Base-by-base conservation (phyloP, 1,140 invertebrate genomes). In the Acromyrmex charruanus region DNA sequence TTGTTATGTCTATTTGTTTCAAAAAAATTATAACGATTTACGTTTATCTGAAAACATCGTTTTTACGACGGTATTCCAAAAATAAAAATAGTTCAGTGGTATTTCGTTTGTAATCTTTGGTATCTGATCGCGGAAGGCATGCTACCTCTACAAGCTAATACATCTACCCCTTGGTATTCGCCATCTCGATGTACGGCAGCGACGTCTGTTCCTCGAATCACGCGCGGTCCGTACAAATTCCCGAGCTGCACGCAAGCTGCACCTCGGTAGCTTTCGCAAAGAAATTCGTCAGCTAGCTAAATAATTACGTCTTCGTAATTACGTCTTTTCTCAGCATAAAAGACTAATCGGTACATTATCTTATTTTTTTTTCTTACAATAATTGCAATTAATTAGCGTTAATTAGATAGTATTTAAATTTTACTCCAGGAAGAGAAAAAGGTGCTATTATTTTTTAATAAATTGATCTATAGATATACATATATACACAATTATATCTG, bases 171-270 rank as follows among this genome's bases (percentile, higher is more conserved):
- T 79, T 49, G 58, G 88, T 44, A 89, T 84, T 88, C 25, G 69
- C 74, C 75, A 81, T 90, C 88, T 90, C 85, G 89, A 90, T 75
- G 80, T 74, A 75, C 68, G 59, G 59, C 87, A 69, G 80, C 87
- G 80, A 85, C 89, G 88, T 87, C 69, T 81, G 86, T 90, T 90
- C 80, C 63, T 75, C 71, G 89, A 90, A 90, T 90, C 88, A 90
- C 89, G 88, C 88, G 86, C 89, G 81, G 85, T 88, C 69, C 75
- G 69, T 89, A 90, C 89, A 90, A 90, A 90, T 90, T 87, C 53
- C 69, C 68, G n/a, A 77, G 75, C 21, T 61, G 61, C 89, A 90
- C 89, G 89, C 89, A 61, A 90, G 25, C 72, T 63, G 59, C 53
- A 53, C 80, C 39, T 63, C 68, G 35, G 72, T 31, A 61, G 79